These are phyloP conservation scores for Cassiopea andromeda DNA, from an alignment of 30 jellyfish, hydroid and myxozoan species.

Conservation along the genomic window DNA sequence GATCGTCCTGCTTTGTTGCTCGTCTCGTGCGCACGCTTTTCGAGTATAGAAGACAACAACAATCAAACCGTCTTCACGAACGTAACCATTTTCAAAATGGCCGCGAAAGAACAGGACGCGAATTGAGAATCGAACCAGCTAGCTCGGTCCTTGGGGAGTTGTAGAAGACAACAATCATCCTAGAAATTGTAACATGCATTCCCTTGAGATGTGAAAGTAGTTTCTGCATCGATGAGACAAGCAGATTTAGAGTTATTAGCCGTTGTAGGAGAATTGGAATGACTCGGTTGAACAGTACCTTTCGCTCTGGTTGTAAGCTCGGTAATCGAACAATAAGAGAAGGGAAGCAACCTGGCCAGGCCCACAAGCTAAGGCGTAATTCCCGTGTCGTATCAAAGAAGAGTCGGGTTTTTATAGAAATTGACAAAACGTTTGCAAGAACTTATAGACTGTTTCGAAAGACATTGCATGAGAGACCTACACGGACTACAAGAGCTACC, in stretches of 20 bases:
- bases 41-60: conserved; percentile 71
- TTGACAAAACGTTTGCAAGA: conserved; percentile 27
- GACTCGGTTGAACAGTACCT: conserved; percentile 69
- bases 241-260: conserved; percentile 44
- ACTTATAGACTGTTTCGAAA: conserved; percentile 54
- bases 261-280: conserved; percentile 59
- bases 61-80: conserved; percentile 48
- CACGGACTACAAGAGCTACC: conserved; percentile 38
- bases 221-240: conserved; percentile 55
- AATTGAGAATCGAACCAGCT: conserved; percentile 3
- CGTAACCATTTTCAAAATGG: conserved; percentile 63
- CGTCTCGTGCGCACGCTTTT: conserved; percentile 73
- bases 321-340: conserved; percentile 37
- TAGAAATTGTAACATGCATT: background rate
- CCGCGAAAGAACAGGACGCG: conserved; percentile 58
- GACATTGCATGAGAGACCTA: conserved; percentile 51
- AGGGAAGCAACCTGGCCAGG: conserved; percentile 63
- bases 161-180: background rate
- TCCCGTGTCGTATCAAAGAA: conserved; percentile 19
- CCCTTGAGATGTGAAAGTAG: conserved; percentile 42
- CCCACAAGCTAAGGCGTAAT: conserved; percentile 25
- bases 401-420: conserved; percentile 28
- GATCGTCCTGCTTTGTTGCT: conserved; percentile 22
- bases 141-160: background rate
- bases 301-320: conserved; percentile 67